phyloP scores from a whole-genome alignment of 2,888 invertebrate genomes.

The Caenorhabditis sinica region DNA sequence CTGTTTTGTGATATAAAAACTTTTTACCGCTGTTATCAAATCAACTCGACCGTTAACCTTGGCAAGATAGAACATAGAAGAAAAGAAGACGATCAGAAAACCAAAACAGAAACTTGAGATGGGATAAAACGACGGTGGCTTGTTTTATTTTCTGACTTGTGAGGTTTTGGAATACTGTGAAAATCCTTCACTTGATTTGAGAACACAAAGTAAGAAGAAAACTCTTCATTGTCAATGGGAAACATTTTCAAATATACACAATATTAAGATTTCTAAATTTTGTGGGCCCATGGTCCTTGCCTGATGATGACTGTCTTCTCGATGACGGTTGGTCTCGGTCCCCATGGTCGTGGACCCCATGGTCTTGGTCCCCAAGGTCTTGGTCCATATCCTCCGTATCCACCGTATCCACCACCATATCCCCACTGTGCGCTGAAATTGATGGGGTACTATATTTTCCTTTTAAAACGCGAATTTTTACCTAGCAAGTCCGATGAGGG shows the following conservation, averaged over 20 bases:
- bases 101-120: constrained; percentile 12
- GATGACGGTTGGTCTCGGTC: constrained; percentile 64
- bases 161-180: background rate
- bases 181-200: background rate
- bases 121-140: constrained; percentile 11
- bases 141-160: constrained; percentile 13
- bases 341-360: constrained; percentile 55
- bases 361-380: constrained; percentile 60
- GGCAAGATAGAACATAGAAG: background rate
- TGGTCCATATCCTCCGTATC: constrained; percentile 59
- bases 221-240: constrained; percentile 39
- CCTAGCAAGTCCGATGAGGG: constrained; percentile 51
- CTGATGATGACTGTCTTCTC: constrained; percentile 69
- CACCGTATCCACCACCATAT: constrained; percentile 54
- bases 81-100: constrained; percentile 12
- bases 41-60: constrained; percentile 39
- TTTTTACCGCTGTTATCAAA: constrained; percentile 8
- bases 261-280: constrained; percentile 17
- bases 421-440: constrained; percentile 60
- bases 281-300: constrained; percentile 58
- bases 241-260: constrained; percentile 20
- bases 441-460: background rate
- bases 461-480: constrained; percentile 8
- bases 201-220: constrained; percentile 23
- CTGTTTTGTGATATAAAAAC: constrained; percentile 52